phyloP scores from a whole-genome alignment of 2,888 invertebrate species.

The Amaurobius ferox region DNA sequence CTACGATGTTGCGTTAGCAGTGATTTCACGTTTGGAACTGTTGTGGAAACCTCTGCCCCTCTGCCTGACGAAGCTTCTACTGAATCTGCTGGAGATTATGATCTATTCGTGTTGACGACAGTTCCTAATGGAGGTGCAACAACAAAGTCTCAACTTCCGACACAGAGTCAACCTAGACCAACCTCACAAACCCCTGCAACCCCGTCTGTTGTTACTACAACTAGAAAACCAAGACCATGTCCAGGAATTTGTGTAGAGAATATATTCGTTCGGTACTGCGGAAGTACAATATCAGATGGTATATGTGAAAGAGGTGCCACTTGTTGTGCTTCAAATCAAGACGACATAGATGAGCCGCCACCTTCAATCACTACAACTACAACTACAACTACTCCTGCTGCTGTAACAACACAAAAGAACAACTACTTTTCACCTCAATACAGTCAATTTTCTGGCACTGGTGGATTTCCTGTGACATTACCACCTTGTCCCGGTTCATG shows the following conservation, averaged over 20 bases:
- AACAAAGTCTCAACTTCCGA: slow-evolving; percentile 3
- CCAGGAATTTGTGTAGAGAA: slow-evolving; percentile 73
- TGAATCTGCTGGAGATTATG: slow-evolving; percentile 57
- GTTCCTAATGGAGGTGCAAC: slow-evolving; percentile 14
- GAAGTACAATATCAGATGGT: slow-evolving; percentile 33
- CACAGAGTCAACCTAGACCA: neutral
- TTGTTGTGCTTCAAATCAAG: slow-evolving; percentile 49
- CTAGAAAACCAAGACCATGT: slow-evolving; percentile 38
- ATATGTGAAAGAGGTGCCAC: slow-evolving; percentile 59
- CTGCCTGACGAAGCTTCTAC: slow-evolving; percentile 52
- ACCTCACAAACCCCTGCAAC: neutral
- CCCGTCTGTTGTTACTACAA: neutral
- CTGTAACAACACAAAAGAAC: slow-evolving; percentile 19
- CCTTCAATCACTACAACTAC: neutral
- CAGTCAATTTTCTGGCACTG: neutral
- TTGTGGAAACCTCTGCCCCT: slow-evolving; percentile 74
- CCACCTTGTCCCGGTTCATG: slow-evolving; percentile 88
- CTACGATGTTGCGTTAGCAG: slow-evolving; percentile 75
- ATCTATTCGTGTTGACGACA: slow-evolving; percentile 47
- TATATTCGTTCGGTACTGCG: slow-evolving; percentile 67
- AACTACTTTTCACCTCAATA: slow-evolving; percentile 4
- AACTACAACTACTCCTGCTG: neutral
- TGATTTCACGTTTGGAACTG: slow-evolving; percentile 73
- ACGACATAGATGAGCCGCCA: neutral
- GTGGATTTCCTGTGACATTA: slow-evolving; percentile 68